A percentile compares a stretch with the other conserved stretches of the same genome.
Evolutionary conservation across 2,888 invertebrate species (phyloP).

Genomic region (Papilio protenor): DNA sequence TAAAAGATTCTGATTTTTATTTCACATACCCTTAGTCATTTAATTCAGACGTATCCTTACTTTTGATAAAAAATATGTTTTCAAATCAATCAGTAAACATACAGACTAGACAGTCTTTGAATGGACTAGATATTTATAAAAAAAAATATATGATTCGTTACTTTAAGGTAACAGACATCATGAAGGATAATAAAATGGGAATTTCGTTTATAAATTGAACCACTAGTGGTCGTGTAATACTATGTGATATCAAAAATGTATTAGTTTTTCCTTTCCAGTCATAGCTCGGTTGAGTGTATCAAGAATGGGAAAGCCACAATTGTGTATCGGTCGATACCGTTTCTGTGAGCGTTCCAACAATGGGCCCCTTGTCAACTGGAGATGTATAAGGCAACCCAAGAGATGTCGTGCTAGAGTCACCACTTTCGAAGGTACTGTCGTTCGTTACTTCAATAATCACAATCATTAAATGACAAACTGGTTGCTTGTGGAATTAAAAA

Average conservation of each 20-base stretch:
- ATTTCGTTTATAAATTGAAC: neutral
- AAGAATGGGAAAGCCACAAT: slow-evolving; percentile 48
- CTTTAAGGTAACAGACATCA: neutral
- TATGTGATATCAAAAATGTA: neutral
- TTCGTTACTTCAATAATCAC: slow-evolving; percentile 43
- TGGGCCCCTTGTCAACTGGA: slow-evolving; percentile 49
- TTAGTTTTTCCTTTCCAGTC: slow-evolving; percentile 20
- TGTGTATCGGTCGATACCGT: slow-evolving; percentile 48
- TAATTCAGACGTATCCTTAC: neutral
- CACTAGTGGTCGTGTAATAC: neutral
- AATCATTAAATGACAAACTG: slow-evolving; percentile 29
- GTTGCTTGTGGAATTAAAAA: neutral
- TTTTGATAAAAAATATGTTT: neutral
- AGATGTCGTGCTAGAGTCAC: slow-evolving; percentile 55
- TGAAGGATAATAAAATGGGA: neutral
- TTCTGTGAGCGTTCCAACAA: slow-evolving; percentile 45
- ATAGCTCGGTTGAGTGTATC: slow-evolving; percentile 42
- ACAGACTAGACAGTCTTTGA: neutral
- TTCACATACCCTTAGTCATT: slow-evolving; percentile 41
- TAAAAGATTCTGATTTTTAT: slow-evolving; percentile 41
- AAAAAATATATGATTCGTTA: neutral
- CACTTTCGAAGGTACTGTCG: slow-evolving; percentile 47
- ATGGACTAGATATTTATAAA: neutral
- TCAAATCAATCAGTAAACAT: neutral
- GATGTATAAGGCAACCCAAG: slow-evolving; percentile 54